These are phyloP conservation scores for Coelogynopora nodosa DNA, from an alignment of 2,888 invertebrate species.

Conservation along the genomic window DNA sequence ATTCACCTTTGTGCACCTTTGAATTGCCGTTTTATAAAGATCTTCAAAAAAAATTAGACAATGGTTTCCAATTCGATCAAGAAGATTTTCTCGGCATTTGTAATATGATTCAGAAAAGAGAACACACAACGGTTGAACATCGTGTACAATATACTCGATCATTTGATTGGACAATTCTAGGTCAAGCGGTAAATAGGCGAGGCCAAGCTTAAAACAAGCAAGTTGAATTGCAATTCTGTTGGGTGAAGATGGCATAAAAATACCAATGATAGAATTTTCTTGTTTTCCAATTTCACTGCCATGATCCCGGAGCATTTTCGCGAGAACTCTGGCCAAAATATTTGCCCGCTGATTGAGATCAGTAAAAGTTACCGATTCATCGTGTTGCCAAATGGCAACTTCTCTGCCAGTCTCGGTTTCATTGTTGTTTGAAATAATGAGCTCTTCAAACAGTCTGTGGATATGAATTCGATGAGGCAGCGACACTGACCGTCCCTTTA, in stretches of 20 bases:
- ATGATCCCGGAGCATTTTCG: constrained; percentile 20
- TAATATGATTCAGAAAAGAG: constrained; percentile 39
- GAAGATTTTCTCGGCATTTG: not conserved
- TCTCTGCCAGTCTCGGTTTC: not conserved
- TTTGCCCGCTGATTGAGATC: constrained; percentile 35
- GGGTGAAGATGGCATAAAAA: constrained; percentile 38
- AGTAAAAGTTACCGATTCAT: constrained; percentile 2
- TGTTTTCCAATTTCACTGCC: not conserved
- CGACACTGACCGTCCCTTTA: not conserved
- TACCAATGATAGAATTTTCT: not conserved
- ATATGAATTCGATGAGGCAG: not conserved
- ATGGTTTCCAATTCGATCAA: constrained; percentile 7
- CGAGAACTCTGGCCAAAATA: constrained; percentile 19
- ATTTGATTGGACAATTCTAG: constrained; percentile 51
- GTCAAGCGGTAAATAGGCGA: constrained; percentile 53
- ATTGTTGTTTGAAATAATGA: constrained; percentile 2
- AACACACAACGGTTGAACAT: constrained; percentile 49
- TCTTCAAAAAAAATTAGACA: constrained; percentile 37
- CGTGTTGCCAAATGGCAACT: constrained; percentile 14
- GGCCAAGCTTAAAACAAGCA: constrained; percentile 49
- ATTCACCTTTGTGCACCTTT: constrained; percentile 74
- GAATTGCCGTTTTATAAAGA: not conserved
- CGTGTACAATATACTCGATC: constrained; percentile 51
- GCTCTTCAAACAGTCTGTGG: constrained; percentile 13
- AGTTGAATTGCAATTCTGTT: constrained; percentile 44